Evolutionary conservation across 2,888 invertebrate species (phyloP), one percentile per base, ranked within the genome.

Genomic region (Drosophila tanythrix): DNA sequence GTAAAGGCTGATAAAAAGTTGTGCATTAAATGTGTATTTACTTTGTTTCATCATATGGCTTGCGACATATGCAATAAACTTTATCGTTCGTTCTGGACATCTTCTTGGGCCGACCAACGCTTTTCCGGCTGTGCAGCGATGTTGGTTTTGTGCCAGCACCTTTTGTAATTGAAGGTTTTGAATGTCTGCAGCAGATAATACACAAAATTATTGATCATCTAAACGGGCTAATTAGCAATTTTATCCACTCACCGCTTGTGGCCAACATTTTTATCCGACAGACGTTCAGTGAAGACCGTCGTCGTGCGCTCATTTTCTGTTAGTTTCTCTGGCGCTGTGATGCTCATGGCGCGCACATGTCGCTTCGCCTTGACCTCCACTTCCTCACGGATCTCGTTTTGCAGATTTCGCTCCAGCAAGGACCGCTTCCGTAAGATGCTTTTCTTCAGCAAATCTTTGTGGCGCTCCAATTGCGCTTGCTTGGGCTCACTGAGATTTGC

Each of bases 41-140:
- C 97, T 98, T 98, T 21, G 98, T 97, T 90, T 98, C 97, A 93
- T 99, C 99, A 92, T 99, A 99, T 5, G 98, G 98, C 51, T 97
- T 98, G 91, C 97, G 95, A 92, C 99, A 99, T 62, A 98, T 94
- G 92, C 99, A 99, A 89, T 98, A 96, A 2, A 98, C 94, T 91
- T 97, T 97, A 87, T 97, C 97, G 88, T 96, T 97, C 90, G 96
- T 93, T 63, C 89, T 96, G 56, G 80, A 72, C 48, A 80, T 46
- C 70, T 85, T 88, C 40, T 84, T 90, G 46, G 87, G 90, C 0
- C 82, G 71, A 43, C 84, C 79, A 29, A 77, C 77, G 50, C 70
- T 56, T 59, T 67, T 72, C 27, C 79, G 76, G 60, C 33, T 74
- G 46, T 74, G 83, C 10, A 74, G 58, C 11, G 60, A 62, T 27